Evolutionary conservation across 2,888 invertebrate genomes (phyloP).

Genomic region (Hirtodrosophila confusa): DNA sequence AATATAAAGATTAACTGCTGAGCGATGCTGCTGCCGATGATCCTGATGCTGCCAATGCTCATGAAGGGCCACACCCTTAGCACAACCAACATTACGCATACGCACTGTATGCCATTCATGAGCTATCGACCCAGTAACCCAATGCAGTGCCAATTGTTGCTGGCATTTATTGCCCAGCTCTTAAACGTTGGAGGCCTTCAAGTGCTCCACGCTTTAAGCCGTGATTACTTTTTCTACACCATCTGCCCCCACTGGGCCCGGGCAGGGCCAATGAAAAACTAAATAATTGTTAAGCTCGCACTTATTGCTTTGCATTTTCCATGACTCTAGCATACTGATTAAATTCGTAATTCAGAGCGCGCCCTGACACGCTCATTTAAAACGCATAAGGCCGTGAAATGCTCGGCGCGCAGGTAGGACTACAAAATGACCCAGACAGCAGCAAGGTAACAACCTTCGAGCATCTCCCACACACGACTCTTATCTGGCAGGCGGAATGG

Average conservation of each 20-base stretch:
- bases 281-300: slow-evolving; percentile 40
- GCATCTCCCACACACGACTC: slow-evolving; percentile 14
- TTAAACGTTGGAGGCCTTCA: background rate
- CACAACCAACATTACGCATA: slow-evolving; percentile 28
- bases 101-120: slow-evolving; percentile 22
- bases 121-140: slow-evolving; percentile 31
- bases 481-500: slow-evolving; percentile 64
- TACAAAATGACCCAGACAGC: slow-evolving; percentile 50
- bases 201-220: slow-evolving; percentile 8
- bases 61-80: background rate
- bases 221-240: slow-evolving; percentile 21
- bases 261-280: slow-evolving; percentile 20
- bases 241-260: background rate
- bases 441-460: background rate
- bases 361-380: slow-evolving; percentile 57
- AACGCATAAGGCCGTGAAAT: slow-evolving; percentile 62
- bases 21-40: slow-evolving; percentile 17
- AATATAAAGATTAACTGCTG: slow-evolving; percentile 76
- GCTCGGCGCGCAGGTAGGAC: slow-evolving; percentile 47
- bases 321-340: slow-evolving; percentile 52
- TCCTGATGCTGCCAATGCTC: slow-evolving; percentile 22
- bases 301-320: slow-evolving; percentile 39
- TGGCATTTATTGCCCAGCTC: slow-evolving; percentile 24
- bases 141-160: slow-evolving; percentile 33
- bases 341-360: slow-evolving; percentile 57